phyloP scores from a whole-genome alignment of 1,140 invertebrate species.

The Drosophila willistoni region DNA sequence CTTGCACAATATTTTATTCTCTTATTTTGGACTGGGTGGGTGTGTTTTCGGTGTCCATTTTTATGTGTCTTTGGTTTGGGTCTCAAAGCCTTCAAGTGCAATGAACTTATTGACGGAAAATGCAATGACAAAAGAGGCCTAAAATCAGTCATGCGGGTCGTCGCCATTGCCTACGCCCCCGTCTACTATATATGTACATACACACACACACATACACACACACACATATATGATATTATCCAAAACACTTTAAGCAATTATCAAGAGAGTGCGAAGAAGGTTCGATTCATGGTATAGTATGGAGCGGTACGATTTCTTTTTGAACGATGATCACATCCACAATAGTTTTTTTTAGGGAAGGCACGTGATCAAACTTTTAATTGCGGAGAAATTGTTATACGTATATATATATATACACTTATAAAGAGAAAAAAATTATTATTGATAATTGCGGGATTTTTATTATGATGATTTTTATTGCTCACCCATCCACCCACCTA shows the following conservation, averaged over 20 bases:
- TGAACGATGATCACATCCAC: constrained; percentile 6
- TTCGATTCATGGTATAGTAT: neutral
- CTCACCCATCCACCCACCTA: neutral
- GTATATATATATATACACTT: too few relatives aligned
- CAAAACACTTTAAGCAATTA: constrained; percentile 62
- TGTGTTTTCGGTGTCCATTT: neutral
- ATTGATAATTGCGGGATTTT: constrained; percentile 52
- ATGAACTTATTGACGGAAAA: constrained; percentile 38
- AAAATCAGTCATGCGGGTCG: constrained; percentile 47
- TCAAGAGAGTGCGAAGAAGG: constrained; percentile 53
- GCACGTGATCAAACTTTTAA: constrained; percentile 61
- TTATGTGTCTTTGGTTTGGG: neutral
- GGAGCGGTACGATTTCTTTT: constrained; percentile 9
- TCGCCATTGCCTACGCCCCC: constrained; percentile 42
- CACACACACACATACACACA: too few relatives aligned
- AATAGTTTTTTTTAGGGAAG: neutral
- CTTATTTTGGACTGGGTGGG: constrained; percentile 2
- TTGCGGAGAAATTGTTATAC: constrained; percentile 39
- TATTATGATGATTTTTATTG: constrained; percentile 44
- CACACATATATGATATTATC: constrained; percentile 18
- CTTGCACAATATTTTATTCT: constrained; percentile 10
- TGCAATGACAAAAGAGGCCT: constrained; percentile 24
- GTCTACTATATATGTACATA: constrained; percentile 42
- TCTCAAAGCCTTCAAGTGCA: constrained; percentile 26
- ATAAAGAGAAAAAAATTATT: constrained; percentile 10